A percentile compares a stretch with the other conserved stretches of the same genome.
Evolutionary conservation across 2,888 invertebrate species (phyloP).

Genomic region (Vesta saturnalis): DNA sequence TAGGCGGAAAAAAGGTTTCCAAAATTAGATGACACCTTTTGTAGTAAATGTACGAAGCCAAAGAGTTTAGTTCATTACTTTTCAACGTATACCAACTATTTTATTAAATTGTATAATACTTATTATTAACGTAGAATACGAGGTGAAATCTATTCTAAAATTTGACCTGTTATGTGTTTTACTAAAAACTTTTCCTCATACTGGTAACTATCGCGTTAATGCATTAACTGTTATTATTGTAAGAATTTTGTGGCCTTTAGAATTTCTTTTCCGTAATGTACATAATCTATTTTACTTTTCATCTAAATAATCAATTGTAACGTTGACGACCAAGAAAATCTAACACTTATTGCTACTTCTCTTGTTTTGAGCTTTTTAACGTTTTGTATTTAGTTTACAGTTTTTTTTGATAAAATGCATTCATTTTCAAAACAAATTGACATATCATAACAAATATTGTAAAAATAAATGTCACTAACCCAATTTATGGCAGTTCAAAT

Average conservation of each 20-base stretch:
- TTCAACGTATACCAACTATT: constrained; percentile 7
- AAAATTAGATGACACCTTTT: too few species aligned
- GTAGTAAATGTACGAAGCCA: constrained; percentile 4
- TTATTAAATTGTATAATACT: constrained; percentile 7
- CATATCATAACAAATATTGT: constrained; percentile 56
- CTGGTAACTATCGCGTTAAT: neutral
- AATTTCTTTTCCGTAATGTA: constrained; percentile 14
- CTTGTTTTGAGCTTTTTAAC: neutral
- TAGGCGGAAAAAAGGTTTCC: neutral
- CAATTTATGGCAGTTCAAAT: constrained; percentile 9
- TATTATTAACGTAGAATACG: constrained; percentile 1
- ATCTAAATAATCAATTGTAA: neutral
- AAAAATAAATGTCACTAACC: constrained; percentile 37
- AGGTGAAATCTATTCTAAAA: constrained; percentile 12
- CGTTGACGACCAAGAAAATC: neutral
- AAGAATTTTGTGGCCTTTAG: constrained; percentile 25
- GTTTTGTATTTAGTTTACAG: neutral
- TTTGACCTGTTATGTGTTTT: neutral
- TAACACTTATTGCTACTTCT: neutral
- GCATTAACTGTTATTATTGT: neutral
- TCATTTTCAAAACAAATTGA: constrained; percentile 55
- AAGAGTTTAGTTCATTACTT: constrained; percentile 2
- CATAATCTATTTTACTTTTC: neutral
- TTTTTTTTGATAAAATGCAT: constrained; percentile 21
- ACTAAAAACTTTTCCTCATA: neutral